A percentile compares a stretch with the other conserved stretches of the same genome.
phyloP scores from a whole-genome alignment of 2,113 vertebrate genomes.

The Coregonus clupeaformis region DNA sequence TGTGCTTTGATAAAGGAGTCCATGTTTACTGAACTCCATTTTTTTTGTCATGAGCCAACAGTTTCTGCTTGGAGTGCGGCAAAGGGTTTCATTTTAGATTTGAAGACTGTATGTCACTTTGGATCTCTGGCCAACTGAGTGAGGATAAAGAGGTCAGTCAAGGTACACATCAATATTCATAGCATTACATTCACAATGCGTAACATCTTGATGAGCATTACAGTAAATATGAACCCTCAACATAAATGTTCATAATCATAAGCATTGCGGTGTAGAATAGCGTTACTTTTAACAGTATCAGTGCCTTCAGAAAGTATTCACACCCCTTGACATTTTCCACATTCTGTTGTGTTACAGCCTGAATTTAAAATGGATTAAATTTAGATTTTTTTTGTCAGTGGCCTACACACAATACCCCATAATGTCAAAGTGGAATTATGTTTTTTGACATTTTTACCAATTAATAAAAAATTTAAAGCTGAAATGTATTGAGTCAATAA shows the following conservation, averaged over 20 bases:
- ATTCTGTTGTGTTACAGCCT: too few relatives aligned
- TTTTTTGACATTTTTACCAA: too few relatives aligned
- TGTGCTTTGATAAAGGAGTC: conserved; percentile 58
- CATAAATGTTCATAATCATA: background rate
- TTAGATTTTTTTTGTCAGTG: too few relatives aligned
- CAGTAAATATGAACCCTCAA: background rate
- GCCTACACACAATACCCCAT: too few relatives aligned
- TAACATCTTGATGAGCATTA: too few relatives aligned
- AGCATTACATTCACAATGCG: too few relatives aligned
- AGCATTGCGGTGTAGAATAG: background rate
- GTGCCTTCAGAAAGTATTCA: conserved; percentile 13
- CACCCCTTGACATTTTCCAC: too few relatives aligned
- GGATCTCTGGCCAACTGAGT: background rate
- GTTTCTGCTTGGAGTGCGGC: background rate
- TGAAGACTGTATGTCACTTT: background rate
- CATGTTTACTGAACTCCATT: conserved; percentile 36
- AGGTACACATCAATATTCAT: background rate
- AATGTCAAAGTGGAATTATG: too few relatives aligned
- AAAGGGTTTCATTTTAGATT: background rate
- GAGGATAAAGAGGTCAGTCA: background rate
- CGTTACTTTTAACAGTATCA: background rate
- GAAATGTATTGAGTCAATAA: too few relatives aligned
- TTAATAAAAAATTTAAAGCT: too few relatives aligned
- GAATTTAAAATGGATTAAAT: too few relatives aligned
- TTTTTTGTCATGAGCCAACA: too few relatives aligned